Conservation (phyloP, 1,140 invertebrate genomes). For the Holcopasites calliopsidis region DNA sequence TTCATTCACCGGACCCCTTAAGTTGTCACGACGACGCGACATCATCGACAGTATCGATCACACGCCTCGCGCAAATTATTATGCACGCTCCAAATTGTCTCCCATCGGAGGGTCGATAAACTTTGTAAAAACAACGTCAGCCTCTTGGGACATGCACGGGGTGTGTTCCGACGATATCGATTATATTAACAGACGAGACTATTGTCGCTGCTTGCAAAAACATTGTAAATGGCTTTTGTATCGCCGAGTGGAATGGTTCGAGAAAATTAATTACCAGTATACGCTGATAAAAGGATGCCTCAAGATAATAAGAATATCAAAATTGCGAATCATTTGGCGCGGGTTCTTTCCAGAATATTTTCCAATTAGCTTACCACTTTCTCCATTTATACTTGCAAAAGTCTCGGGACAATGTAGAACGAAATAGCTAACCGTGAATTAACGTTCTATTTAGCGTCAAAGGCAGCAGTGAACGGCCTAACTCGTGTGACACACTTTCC, state of each 20-base stretch:
- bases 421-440: background rate
- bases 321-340: too few relatives aligned
- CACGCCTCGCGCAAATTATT: slow-evolving; percentile 6
- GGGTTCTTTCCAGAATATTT: too few relatives aligned
- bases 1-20: slow-evolving; percentile 21
- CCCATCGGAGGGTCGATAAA: background rate
- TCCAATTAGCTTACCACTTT: too few relatives aligned
- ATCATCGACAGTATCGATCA: slow-evolving; percentile 19
- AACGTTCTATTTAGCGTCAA: background rate
- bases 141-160: background rate
- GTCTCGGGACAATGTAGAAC: too few relatives aligned
- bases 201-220: slow-evolving; percentile 6
- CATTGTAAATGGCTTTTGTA: slow-evolving; percentile 26
- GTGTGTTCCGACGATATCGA: slow-evolving; percentile 13
- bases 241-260: too few relatives aligned
- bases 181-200: background rate
- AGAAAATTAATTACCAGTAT: too few relatives aligned
- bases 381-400: too few relatives aligned
- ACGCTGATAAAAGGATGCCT: too few relatives aligned
- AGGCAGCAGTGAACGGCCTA: background rate
- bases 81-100: slow-evolving; percentile 32
- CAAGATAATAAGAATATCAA: too few relatives aligned
- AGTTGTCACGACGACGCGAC: background rate
- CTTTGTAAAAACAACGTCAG: slow-evolving; percentile 20
- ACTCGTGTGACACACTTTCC: background rate